Evolutionary conservation across 2,113 vertebrate species (phyloP), one percentile per base, ranked within the genome.

Genomic region (Acanthochromis polyacanthus): DNA sequence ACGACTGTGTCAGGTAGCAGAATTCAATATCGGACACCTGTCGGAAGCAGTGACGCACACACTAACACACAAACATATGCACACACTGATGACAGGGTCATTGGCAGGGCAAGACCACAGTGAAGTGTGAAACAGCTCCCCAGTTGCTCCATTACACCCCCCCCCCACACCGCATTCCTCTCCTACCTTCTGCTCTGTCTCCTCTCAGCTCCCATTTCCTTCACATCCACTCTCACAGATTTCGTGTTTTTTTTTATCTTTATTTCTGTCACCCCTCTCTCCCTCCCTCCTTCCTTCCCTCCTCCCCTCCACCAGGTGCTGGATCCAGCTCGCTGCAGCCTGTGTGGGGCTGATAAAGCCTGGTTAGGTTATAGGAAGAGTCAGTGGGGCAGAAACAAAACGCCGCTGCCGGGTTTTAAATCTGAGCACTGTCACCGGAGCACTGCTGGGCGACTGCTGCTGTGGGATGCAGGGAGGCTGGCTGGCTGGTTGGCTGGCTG

Each of bases 311-410:
- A 30, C 53, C 78, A 63, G 66, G 59, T 80, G 57, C 32, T 45
- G 64, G 58, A 79, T 82, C 43, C 84, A 84, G 80, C 65, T 58
- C 45, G 17, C 62, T 58, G 50, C 69, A 78, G 85, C 75, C 88
- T 91, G 90, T 30, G 74, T 17, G 19, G 43, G 36, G 38, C 84
- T 84, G 87, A 93, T 89, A 92, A 89, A 89, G 75, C 75, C 66
- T 22, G 36, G 56, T 81, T 58, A 75, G 78, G 66, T 80, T 82
- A 82, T 80, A 72, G 68, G 67, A 61, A 71, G 79, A 90, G 80
- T 89, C 80, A 87, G 73, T 48, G 23, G 87, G 85, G 81, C 78
- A 85, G 87, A 88, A 88, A 86, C 80, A 83, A 81, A 88, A 88
- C n/a, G 80, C 58, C 20, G 25, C 83, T 56, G 70, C 80, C 51